A percentile compares a stretch with the other conserved stretches of the same genome.
phyloP scores from a whole-genome alignment of 2,888 invertebrate species.

The Opisthograptis luteolata region DNA sequence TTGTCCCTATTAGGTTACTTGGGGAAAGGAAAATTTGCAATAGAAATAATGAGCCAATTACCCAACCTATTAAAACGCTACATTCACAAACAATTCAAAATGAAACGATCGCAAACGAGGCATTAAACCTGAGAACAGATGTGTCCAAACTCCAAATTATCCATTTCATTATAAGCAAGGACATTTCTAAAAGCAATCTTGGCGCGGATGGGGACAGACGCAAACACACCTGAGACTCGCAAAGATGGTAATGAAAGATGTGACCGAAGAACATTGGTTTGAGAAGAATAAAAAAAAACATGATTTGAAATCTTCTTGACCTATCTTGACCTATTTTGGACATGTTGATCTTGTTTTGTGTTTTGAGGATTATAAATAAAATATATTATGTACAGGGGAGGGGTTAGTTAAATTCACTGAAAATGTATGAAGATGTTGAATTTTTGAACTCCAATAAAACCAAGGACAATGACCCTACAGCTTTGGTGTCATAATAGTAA shows the following conservation, averaged over 20 bases:
- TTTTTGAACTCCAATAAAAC: too few relatives aligned
- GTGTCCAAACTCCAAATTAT: constrained; percentile 41
- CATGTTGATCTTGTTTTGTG: too few relatives aligned
- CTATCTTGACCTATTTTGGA: too few relatives aligned
- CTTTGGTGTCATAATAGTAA: too few relatives aligned
- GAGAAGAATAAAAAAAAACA: not conserved
- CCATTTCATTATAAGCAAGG: constrained; percentile 48
- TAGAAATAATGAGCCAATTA: constrained; percentile 13
- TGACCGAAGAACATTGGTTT: not conserved
- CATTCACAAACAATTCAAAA: constrained; percentile 31
- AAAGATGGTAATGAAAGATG: constrained; percentile 22
- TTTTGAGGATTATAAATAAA: too few relatives aligned
- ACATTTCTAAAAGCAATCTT: constrained; percentile 44
- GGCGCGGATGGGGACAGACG: constrained; percentile 13
- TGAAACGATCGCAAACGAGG: constrained; percentile 28
- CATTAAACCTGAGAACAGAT: constrained; percentile 46
- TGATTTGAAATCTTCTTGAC: too few relatives aligned
- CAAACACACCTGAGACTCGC: constrained; percentile 32
- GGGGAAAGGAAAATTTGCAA: not conserved
- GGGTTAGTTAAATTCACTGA: too few relatives aligned
- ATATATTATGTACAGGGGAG: too few relatives aligned
- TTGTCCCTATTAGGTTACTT: too few relatives aligned
- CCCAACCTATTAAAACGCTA: constrained; percentile 15
- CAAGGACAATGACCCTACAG: too few relatives aligned
- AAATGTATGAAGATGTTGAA: too few relatives aligned